Base-by-base conservation (phyloP, 2,888 invertebrate species). In the Tholera decimalis region DNA sequence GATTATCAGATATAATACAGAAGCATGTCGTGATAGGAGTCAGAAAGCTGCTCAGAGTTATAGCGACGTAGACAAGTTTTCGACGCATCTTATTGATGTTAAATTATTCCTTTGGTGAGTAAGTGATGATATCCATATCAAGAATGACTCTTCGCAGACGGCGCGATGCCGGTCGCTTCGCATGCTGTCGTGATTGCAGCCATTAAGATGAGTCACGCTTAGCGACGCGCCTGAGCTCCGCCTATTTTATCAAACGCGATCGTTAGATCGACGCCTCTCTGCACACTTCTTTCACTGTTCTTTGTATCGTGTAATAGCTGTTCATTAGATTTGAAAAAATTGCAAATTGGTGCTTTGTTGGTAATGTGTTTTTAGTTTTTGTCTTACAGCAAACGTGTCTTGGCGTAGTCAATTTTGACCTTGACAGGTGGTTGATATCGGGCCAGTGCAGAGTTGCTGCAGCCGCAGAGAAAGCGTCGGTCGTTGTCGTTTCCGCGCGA, bases 181-280 rank as follows among this genome's bases (percentile, higher is more conserved):
- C 86, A 88, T 87, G 85, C 87, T 85, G 85, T 88, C 85, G 89
- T 94, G 93, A 95, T 93, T 94, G 92, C 92, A 85, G 86, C 91
- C 84, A 93, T 94, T 94, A 94, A 94, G 91, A 94, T 94, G 94
- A 95, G 93, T 95, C 95, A 95, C 91, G 93, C 93, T 94, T 89
- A 91, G 88, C 91, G 92, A 92, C 90, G 89, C 90, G 92, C 85
- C 88, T 73, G 85, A 86, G 87, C 89, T 86, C 89, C 89, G 91
- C 89, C 91, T 88, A 88, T 79, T 86, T 89, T 92, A 92, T 92
- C 92, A 91, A 90, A 89, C 80, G 86, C 89, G 83, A 92, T 92
- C 90, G 83, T 84, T 84, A 80, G 78, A 80, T 79, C 49, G 68
- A 83, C 82, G 79, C 75, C 82, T 87, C 79, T 82, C 77, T 71